A percentile compares a stretch with the other conserved stretches of the same genome.
Conservation (phyloP, 2,113 vertebrate genomes). For the Lynx canadensis region DNA sequence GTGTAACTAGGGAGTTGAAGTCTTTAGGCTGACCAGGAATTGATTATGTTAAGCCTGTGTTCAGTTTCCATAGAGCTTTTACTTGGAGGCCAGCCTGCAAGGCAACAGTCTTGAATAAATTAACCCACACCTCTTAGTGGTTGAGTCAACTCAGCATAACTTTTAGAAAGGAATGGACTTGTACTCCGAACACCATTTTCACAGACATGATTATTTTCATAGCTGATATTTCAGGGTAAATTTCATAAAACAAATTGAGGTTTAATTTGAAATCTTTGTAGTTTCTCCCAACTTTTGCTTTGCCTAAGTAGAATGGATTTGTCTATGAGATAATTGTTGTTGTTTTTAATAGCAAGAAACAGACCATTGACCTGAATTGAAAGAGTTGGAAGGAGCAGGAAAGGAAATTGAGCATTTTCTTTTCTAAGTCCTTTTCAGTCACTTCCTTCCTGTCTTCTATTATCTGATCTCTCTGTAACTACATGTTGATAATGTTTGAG, state of each 20-base stretch:
- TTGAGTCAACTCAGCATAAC: not conserved
- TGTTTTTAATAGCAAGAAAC: not conserved
- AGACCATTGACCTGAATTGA: not conserved
- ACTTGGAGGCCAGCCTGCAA: not conserved
- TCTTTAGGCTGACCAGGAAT: not conserved
- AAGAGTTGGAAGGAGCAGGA: not conserved
- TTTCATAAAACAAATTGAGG: not conserved
- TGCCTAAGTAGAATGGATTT: not conserved
- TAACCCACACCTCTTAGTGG: not conserved
- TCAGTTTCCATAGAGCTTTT: not conserved
- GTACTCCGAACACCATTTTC: not conserved
- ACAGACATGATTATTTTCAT: not conserved
- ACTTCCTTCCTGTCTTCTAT: not conserved
- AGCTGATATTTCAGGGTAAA: not conserved
- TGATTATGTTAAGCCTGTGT: not conserved
- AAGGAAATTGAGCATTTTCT: not conserved
- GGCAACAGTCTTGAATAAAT: not conserved
- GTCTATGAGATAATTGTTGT: not conserved
- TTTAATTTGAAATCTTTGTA: not conserved
- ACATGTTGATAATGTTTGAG: not conserved
- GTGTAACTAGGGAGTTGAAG: not conserved
- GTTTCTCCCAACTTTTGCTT: not conserved
- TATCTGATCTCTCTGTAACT: not conserved
- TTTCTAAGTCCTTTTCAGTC: not conserved
- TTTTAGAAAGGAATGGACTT: not conserved